Percentiles rank a stretch among this genome's conserved stretches.
These are phyloP conservation scores for Lota lota DNA, from an alignment of 2,113 vertebrate species.

Conservation along the genomic window DNA sequence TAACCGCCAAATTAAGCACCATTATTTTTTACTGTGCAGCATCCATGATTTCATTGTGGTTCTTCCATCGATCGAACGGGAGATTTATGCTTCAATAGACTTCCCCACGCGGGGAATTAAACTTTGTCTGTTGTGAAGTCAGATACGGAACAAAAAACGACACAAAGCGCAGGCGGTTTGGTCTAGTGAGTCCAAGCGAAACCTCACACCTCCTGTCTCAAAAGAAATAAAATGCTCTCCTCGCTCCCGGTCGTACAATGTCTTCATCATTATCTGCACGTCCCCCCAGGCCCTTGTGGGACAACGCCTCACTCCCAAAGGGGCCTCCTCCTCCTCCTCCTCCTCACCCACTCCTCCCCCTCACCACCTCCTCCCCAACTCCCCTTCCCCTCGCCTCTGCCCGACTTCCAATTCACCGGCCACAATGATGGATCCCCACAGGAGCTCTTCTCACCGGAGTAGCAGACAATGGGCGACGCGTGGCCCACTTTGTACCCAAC, in stretches of 20 bases:
- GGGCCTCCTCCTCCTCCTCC: conserved; percentile 37
- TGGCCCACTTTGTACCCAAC: conserved; percentile 33
- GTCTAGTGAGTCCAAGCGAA: no score
- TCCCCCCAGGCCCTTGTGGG: conserved; percentile 52
- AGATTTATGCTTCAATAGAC: no score
- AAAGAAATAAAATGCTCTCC: conserved; percentile 34
- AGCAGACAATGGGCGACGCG: conserved; percentile 44
- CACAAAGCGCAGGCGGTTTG: conserved; percentile 33
- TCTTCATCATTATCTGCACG: conserved; percentile 62
- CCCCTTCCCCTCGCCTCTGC: no score
- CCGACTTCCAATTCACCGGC: conserved; percentile 50
- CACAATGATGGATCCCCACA: conserved; percentile 63
- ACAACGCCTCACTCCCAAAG: conserved; percentile 58
- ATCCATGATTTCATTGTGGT: no score
- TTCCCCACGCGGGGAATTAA: no score
- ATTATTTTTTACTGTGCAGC: no score
- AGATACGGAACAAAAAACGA: conserved; percentile 21
- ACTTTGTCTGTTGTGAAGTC: no score
- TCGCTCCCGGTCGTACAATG: conserved; percentile 64
- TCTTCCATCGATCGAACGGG: no score
- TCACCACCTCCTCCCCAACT: no score
- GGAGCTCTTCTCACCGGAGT: conserved; percentile 42
- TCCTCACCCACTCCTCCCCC: conserved; percentile 26
- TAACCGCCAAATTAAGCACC: no score
- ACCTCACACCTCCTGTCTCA: conserved; percentile 38